phyloP scores from a whole-genome alignment of 2,113 vertebrate genomes.

The Reinhardtius hippoglossoides region DNA sequence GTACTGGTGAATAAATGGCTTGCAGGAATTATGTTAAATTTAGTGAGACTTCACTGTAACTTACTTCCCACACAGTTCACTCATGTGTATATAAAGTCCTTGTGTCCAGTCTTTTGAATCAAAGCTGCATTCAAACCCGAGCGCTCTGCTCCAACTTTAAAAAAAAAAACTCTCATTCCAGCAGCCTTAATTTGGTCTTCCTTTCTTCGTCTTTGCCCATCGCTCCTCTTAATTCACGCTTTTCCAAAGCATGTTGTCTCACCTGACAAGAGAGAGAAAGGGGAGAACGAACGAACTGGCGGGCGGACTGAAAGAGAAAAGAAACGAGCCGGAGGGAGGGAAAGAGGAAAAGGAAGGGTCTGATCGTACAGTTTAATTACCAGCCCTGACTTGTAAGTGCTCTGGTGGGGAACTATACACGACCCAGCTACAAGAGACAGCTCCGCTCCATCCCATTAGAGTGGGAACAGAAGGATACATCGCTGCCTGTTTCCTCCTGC shows the following conservation, averaged over 20 bases:
- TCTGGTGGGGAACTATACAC: slow-evolving; percentile 82
- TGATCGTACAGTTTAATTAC: slow-evolving; percentile 86
- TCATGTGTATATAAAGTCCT: slow-evolving; percentile 26
- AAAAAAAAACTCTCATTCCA: slow-evolving; percentile 46
- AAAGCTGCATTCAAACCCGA: slow-evolving; percentile 41
- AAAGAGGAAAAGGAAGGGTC: slow-evolving; percentile 35
- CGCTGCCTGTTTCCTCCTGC: slow-evolving; percentile 56
- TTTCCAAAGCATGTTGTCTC: slow-evolving; percentile 79
- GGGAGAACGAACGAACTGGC: slow-evolving; percentile 30
- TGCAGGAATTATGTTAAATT: slow-evolving; percentile 28
- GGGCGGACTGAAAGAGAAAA: slow-evolving; percentile 27
- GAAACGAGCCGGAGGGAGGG: slow-evolving; percentile 21
- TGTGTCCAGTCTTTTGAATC: slow-evolving; percentile 61
- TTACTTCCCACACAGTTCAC: slow-evolving; percentile 49
- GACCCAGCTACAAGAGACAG: slow-evolving; percentile 80
- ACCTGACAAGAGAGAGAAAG: slow-evolving; percentile 75
- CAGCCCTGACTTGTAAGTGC: slow-evolving; percentile 83
- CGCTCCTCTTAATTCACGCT: slow-evolving; percentile 75
- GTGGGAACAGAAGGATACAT: slow-evolving; percentile 65
- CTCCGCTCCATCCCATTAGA: slow-evolving; percentile 79
- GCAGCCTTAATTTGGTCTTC: slow-evolving; percentile 79
- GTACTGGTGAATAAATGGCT: background rate
- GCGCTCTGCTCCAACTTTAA: slow-evolving; percentile 9
- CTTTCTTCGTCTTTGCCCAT: slow-evolving; percentile 62
- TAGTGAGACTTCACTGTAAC: slow-evolving; percentile 27